Evolutionary conservation across 2,797 vertebrate genomes (phyloP).

Genomic region (Sphenodon punctatus): DNA sequence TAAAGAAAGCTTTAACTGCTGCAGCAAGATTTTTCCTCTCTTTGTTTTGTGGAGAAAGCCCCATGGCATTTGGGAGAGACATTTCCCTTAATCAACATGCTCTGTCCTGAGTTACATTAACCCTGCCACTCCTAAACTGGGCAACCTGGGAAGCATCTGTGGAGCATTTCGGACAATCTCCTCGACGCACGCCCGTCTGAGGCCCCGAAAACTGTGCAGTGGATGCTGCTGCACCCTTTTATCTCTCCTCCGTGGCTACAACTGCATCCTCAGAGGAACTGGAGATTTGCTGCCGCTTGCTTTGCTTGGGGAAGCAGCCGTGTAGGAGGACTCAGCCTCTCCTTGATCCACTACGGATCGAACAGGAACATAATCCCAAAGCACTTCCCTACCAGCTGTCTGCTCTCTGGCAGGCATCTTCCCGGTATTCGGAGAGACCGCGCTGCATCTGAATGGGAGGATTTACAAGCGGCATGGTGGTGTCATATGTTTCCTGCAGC

Average conservation of each 20-base stretch:
- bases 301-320: background rate
- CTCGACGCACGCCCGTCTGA: background rate
- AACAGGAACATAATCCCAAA: background rate
- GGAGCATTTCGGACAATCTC: background rate
- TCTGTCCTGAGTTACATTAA: background rate
- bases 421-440: background rate
- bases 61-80: background rate
- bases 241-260: background rate
- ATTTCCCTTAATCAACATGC: background rate
- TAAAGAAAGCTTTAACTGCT: background rate
- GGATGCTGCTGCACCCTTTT: background rate
- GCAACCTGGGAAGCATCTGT: background rate
- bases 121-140: background rate
- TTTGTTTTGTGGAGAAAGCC: background rate
- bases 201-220: fast-evolving
- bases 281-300: background rate
- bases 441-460: fast-evolving
- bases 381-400: background rate
- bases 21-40: background rate
- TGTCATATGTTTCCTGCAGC: background rate
- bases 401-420: background rate
- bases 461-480: too few species aligned
- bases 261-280: background rate
- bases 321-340: background rate
- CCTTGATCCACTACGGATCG: background rate